These are phyloP conservation scores for Tenthredo amoena DNA, from an alignment of 2,888 invertebrate genomes.

Conservation along the genomic window DNA sequence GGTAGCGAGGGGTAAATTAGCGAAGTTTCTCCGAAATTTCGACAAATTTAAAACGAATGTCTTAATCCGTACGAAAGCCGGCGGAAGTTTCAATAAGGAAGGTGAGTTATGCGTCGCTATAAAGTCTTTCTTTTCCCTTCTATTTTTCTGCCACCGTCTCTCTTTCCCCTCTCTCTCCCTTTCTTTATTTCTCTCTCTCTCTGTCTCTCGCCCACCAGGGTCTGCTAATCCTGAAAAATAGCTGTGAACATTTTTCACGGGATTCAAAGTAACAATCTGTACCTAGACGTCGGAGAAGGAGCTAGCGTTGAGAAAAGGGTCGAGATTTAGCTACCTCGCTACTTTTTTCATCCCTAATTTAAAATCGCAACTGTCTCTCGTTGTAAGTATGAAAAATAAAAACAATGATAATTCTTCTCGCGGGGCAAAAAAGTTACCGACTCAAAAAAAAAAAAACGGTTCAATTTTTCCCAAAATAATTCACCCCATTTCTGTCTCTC, in stretches of 20 bases:
- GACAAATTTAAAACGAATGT: slow-evolving; percentile 68
- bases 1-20: slow-evolving; percentile 35
- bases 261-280: slow-evolving; percentile 70
- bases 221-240: slow-evolving; percentile 73
- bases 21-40: slow-evolving; percentile 63
- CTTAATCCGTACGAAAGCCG: slow-evolving; percentile 70
- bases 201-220: slow-evolving; percentile 57
- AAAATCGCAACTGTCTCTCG: slow-evolving; percentile 17
- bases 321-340: slow-evolving; percentile 32
- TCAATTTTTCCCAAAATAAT: not conserved
- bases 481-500: not conserved
- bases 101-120: slow-evolving; percentile 71
- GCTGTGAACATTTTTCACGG: slow-evolving; percentile 69
- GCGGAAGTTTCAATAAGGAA: slow-evolving; percentile 72
- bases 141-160: slow-evolving; percentile 49
- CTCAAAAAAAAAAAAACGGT: not conserved
- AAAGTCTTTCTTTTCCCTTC: slow-evolving; percentile 63
- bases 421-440: not conserved
- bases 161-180: slow-evolving; percentile 53
- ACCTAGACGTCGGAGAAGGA: slow-evolving; percentile 46
- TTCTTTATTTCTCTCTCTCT: slow-evolving; percentile 52
- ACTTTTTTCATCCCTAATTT: not conserved
- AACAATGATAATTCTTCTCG: not conserved
- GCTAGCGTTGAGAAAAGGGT: slow-evolving; percentile 40
- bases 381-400: not conserved